These are phyloP conservation scores for Porites evermanni DNA, from an alignment of 92 coral and sea anemone species.

Conservation along the genomic window DNA sequence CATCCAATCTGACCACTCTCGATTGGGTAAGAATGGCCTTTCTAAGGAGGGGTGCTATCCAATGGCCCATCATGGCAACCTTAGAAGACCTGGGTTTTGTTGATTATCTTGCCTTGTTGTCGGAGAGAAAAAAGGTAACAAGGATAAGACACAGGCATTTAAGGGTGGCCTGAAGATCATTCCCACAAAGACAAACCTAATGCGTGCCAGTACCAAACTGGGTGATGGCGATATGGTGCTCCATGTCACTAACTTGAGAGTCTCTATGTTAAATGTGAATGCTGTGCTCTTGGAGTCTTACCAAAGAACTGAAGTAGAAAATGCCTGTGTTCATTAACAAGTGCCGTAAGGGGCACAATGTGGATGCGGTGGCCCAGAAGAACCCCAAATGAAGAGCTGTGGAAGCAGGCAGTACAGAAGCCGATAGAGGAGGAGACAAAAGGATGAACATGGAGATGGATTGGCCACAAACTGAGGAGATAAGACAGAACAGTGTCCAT, in stretches of 20 bases:
- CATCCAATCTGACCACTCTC: too few species aligned
- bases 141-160: too few species aligned
- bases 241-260: background rate
- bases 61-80: too few species aligned
- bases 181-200: too few species aligned
- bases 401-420: background rate
- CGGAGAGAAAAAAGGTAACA: too few species aligned
- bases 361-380: background rate
- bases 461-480: slow-evolving; percentile 1
- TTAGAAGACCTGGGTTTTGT: too few species aligned
- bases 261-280: background rate
- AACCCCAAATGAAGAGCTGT: slow-evolving; percentile 2
- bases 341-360: too few species aligned
- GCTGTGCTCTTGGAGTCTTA: background rate
- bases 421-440: background rate
- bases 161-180: too few species aligned
- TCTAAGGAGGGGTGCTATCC: too few species aligned
- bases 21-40: too few species aligned
- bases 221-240: background rate
- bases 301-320: background rate
- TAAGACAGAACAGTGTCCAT: background rate
- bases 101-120: too few species aligned
- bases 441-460: slow-evolving; percentile 11
- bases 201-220: slow-evolving; percentile 9
- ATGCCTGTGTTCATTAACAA: too few species aligned